phyloP scores from a whole-genome alignment of 2,797 vertebrate genomes.

The Esox lucius region DNA sequence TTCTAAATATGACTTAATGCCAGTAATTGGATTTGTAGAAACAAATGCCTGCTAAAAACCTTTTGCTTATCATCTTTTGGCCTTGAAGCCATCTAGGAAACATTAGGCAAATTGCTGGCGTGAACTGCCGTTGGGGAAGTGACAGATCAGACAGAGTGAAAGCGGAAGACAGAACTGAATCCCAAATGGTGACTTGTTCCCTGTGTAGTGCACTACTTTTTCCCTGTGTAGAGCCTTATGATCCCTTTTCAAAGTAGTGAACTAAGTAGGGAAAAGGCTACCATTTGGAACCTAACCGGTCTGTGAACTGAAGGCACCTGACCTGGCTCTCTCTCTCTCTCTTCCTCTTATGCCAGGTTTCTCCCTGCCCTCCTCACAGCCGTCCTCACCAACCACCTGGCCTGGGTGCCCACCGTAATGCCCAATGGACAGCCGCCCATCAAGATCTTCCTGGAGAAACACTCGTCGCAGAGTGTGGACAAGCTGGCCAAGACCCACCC shows the following conservation, averaged over 20 bases:
- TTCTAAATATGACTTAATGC: too few relatives aligned
- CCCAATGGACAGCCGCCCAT: conserved; percentile 97
- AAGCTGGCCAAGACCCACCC: conserved; percentile 98
- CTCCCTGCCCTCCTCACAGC: conserved; percentile 94
- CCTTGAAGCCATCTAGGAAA: too few relatives aligned
- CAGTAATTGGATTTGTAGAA: too few relatives aligned
- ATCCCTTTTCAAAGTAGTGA: not conserved
- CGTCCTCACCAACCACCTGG: conserved; percentile 95
- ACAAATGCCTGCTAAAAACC: too few relatives aligned
- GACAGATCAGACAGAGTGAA: conserved; percentile 51
- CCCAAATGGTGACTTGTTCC: not conserved
- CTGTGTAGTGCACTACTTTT: too few relatives aligned
- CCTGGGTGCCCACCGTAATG: conserved; percentile 99
- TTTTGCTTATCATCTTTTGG: too few relatives aligned
- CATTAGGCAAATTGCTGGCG: conserved; percentile 23
- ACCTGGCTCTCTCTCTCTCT: conserved; percentile 9
- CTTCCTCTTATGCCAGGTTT: conserved; percentile 78
- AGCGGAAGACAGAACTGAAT: not conserved
- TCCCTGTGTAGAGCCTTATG: too few relatives aligned
- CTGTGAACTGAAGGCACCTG: conserved; percentile 3
- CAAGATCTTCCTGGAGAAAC: conserved; percentile 97
- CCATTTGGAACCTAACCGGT: not conserved
- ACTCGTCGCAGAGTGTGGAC: conserved; percentile 96
- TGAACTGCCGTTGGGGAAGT: conserved; percentile 61
- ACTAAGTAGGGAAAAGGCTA: not conserved